Conservation (phyloP, 2,888 invertebrate species). For the Druceiella hillmani region DNA sequence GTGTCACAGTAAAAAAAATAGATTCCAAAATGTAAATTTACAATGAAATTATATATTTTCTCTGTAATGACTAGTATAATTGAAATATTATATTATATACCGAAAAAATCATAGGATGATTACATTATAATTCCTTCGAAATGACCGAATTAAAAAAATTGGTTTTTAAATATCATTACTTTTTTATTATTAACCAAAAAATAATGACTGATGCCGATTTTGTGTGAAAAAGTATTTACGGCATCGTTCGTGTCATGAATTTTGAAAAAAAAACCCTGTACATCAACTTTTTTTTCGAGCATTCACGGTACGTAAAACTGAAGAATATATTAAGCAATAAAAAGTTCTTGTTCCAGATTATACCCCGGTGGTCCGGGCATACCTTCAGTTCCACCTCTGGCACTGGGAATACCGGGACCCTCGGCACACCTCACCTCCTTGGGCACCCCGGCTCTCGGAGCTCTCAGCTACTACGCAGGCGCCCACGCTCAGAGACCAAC, state of each 20-base stretch:
- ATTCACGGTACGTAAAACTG: conserved; percentile 1
- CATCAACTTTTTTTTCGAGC: neutral
- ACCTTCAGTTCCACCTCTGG: conserved; percentile 48
- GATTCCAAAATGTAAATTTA: no score
- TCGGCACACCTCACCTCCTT: conserved; percentile 61
- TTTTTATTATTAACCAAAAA: no score
- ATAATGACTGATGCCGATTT: no score
- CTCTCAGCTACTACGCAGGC: conserved; percentile 50
- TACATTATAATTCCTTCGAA: no score
- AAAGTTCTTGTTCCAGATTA: conserved; percentile 41
- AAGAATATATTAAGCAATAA: neutral
- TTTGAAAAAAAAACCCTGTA: neutral
- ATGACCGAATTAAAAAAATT: no score
- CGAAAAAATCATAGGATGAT: no score
- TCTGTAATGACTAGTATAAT: no score
- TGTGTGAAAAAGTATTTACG: no score
- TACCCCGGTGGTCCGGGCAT: conserved; percentile 56
- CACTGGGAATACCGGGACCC: conserved; percentile 61
- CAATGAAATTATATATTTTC: no score
- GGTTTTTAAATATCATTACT: no score
- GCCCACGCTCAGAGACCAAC: conserved; percentile 38
- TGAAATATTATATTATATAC: no score
- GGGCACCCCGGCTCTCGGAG: conserved; percentile 62
- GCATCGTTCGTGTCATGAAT: neutral
- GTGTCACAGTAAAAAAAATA: no score